Base-by-base conservation (phyloP, 2,113 vertebrate species). In the Melierax canorus region DNA sequence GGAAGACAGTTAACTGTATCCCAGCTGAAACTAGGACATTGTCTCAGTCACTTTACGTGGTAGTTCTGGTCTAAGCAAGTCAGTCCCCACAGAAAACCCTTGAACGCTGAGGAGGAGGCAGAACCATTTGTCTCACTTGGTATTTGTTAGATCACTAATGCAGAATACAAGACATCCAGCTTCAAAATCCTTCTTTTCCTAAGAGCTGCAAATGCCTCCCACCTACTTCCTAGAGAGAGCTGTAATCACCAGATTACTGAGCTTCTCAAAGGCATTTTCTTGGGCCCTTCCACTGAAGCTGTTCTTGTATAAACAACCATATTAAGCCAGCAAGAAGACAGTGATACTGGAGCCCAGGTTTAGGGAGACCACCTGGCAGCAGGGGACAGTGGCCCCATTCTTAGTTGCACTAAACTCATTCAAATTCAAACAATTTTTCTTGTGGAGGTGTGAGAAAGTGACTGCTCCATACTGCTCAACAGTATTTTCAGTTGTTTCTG, bases 381-480 rank as follows among this genome's bases (percentile, higher is more conserved):
- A 63, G 14, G 26, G 15, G 6, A 55, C 43, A 24, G 32, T 60
- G 45, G 12, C 7, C 13, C 6, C 43, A 4, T 82, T 58, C 26
- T 68, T 68, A 78, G 26, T 43, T 67, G 27, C 16, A 46, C 11
- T n/a, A 30, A 80, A 67, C 6, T 53, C 3, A 34, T 30, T 71
- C 11, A 91, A 89, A 81, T 60, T 64, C 14, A 77, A 45, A 26
- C 3, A 41, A 10, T 20, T 77, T 69, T 91, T 46, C 80, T 51
- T 51, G 22, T 23, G 12, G 7, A 51, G 8, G 4, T 39, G 32
- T 75, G n/a, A 81, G 50, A 84, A 83, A 78, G 6, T 36, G 11
- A 17, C 23, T 66, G 5, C 7, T 86, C 19, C 34, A 29, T 23
- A 53, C 12, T n/a, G 2, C 3, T 91, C 0, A 0, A 2, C 16